Conservation (phyloP, 2,797 vertebrate genomes). For the Microchirus variegatus region DNA sequence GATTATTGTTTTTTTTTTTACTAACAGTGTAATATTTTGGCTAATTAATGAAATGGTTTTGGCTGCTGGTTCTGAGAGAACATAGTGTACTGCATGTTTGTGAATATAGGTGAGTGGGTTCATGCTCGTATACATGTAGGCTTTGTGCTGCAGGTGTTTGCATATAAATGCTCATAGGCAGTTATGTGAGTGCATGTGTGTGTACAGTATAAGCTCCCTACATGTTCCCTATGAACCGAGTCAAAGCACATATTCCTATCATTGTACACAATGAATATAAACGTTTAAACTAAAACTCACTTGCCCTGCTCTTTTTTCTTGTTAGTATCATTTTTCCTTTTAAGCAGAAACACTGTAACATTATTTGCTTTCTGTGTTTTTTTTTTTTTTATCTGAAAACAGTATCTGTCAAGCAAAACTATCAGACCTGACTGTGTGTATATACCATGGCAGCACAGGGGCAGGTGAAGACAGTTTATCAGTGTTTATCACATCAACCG, state of each 20-base stretch:
- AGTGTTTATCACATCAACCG: too few species aligned
- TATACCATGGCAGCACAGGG: too few species aligned
- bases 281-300: constrained; percentile 29
- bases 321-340: too few species aligned
- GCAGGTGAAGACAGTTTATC: too few species aligned
- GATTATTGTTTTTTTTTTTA: constrained; percentile 5
- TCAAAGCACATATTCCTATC: constrained; percentile 67
- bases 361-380: too few species aligned
- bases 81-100: background rate
- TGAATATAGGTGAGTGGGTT: constrained; percentile 4
- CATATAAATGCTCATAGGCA: constrained; percentile 26
- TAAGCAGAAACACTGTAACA: too few species aligned
- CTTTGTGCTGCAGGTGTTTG: constrained; percentile 45
- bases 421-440: too few species aligned
- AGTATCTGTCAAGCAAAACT: too few species aligned
- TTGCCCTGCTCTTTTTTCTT: constrained; percentile 21
- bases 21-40: constrained; percentile 13
- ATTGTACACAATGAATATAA: constrained; percentile 7
- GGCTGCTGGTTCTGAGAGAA: constrained; percentile 8
- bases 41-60: constrained; percentile 25
- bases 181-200: constrained; percentile 15
- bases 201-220: constrained; percentile 22
- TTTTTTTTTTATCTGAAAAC: too few species aligned
- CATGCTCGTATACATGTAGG: constrained; percentile 6
- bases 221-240: constrained; percentile 61